Evolutionary conservation across 2,888 invertebrate species (phyloP), one percentile per base, ranked within the genome.

Genomic region (Dastarcus helophoroides): DNA sequence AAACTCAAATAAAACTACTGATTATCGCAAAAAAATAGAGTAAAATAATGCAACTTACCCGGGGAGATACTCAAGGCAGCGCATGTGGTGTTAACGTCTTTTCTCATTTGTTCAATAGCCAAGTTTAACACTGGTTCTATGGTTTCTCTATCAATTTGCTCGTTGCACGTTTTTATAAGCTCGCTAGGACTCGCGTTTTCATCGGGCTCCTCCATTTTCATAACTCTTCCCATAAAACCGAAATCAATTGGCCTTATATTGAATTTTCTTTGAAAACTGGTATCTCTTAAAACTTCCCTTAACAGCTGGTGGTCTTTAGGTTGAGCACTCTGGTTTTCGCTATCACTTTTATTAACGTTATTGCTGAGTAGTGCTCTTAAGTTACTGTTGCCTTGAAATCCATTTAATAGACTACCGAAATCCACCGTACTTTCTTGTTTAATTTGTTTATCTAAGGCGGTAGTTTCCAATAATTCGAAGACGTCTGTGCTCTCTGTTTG

Each of bases 31-130:
- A n/a, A n/a, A n/a, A n/a, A n/a, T n/a, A n/a, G n/a, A n/a, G n/a
- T n/a, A n/a, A n/a, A n/a, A n/a, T n/a, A n/a, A n/a, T 27, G 26
- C 32, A 32, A 68, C 77, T 76, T 62, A 89, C 89, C 88, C 64
- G 82, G 79, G 58, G 88, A 82, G 63, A 90, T 89, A 62, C 82
- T 83, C 51, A 89, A 72, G 46, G 81, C 76, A 31, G 76, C 76
- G 63, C 88, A 89, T 6, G 86, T 84, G 53, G 73, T 80, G 58
- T 82, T 81, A 29, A 88, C 83, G 56, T 89, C 89, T 53, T 82
- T 76, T 49, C 80, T 79, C 43, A 85, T 77, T 58, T 89, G 83
- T 54, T 88, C 84, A 47, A 89, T 81, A 14, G 88, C 88, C 63
- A 88, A 68, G 37, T 79, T 82, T 30, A 86, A 68, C 17, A 86